phyloP scores from a whole-genome alignment of 2,113 vertebrate species.

The Carassius auratus region DNA sequence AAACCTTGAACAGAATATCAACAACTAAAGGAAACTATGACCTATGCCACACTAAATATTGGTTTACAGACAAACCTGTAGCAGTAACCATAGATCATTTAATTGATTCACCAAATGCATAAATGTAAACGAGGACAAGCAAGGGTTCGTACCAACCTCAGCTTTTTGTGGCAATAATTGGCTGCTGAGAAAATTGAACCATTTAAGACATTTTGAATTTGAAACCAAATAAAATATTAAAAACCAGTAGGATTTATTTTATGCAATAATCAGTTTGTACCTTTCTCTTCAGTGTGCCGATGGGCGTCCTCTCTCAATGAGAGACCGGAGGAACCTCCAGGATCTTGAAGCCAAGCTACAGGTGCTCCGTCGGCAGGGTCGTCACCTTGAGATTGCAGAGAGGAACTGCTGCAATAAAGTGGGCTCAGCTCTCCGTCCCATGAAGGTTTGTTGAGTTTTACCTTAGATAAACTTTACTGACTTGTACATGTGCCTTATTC shows the following conservation, averaged over 20 bases:
- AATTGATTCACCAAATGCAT: neutral
- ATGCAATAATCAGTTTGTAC: neutral
- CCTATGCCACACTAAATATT: too few relatives aligned
- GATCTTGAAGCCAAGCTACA: conserved; percentile 88
- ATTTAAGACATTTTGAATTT: neutral
- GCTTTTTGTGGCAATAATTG: neutral
- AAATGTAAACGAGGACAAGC: neutral
- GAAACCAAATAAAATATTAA: neutral
- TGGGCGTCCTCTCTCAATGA: conserved; percentile 88
- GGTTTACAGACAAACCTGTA: neutral
- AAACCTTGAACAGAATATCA: neutral
- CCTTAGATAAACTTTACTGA: neutral
- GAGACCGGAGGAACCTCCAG: conserved; percentile 84
- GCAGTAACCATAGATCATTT: neutral
- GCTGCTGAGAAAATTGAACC: neutral
- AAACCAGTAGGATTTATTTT: neutral
- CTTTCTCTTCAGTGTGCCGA: conserved; percentile 83
- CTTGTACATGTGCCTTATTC: neutral
- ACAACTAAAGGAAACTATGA: neutral
- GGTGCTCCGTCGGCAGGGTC: conserved; percentile 83
- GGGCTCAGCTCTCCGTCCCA: conserved; percentile 84
- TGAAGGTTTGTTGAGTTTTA: conserved; percentile 82
- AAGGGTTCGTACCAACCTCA: neutral
- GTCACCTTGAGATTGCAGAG: conserved; percentile 89
- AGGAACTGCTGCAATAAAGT: conserved; percentile 92